Conservation (phyloP, 2,888 invertebrate species). For the Lithophane socia region DNA sequence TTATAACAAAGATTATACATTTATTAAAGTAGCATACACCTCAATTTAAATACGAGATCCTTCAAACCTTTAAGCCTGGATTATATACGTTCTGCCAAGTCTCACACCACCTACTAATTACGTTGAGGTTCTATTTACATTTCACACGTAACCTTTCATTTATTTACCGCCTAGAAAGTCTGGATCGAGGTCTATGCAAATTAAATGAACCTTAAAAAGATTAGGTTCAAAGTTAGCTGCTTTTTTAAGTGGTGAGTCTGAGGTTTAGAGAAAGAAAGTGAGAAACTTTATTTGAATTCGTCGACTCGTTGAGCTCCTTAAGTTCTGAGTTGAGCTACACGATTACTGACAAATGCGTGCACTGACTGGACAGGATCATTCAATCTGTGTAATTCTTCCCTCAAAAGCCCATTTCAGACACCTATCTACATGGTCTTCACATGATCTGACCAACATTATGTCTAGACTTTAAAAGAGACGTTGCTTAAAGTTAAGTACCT, state of each 20-base stretch:
- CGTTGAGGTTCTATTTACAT: conserved; percentile 45
- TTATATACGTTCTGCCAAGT: conserved; percentile 34
- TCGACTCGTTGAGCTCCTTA: too few species aligned
- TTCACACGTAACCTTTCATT: conserved; percentile 44
- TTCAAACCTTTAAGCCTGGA: conserved; percentile 39
- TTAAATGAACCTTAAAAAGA: neutral
- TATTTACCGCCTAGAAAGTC: conserved; percentile 20
- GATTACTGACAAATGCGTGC: too few species aligned
- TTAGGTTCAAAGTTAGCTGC: neutral
- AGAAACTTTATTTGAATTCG: neutral
- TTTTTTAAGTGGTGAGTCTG: neutral
- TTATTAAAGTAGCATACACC: conserved; percentile 39
- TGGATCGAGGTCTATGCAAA: conserved; percentile 7
- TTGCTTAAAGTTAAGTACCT: too few species aligned
- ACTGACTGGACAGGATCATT: too few species aligned
- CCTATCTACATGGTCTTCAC: too few species aligned
- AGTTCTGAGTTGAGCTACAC: too few species aligned
- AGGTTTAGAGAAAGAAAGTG: neutral
- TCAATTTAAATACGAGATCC: conserved; percentile 47
- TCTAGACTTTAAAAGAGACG: too few species aligned
- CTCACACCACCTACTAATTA: conserved; percentile 48
- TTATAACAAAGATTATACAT: conserved; percentile 29
- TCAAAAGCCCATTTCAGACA: too few species aligned
- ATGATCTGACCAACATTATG: too few species aligned
- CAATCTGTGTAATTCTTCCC: too few species aligned